phyloP scores from a whole-genome alignment of 2,113 vertebrate genomes.

The Lampris incognitus region DNA sequence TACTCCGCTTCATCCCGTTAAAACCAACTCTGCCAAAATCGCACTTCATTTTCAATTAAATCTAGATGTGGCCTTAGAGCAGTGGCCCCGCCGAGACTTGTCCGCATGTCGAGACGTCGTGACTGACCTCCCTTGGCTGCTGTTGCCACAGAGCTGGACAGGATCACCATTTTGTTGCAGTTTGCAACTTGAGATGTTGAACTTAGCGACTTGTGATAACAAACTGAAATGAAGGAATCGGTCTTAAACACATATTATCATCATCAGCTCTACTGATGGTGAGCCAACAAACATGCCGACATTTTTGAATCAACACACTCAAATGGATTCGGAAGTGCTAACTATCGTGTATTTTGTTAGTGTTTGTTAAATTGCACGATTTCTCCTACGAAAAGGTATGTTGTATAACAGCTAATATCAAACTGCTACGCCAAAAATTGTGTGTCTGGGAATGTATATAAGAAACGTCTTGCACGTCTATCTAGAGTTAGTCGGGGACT shows the following conservation, averaged over 20 bases:
- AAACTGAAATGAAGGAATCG: conserved; percentile 9
- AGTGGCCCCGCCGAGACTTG: neutral
- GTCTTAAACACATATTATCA: too few relatives aligned
- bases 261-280: too few relatives aligned
- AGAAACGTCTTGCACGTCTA: conserved; percentile 47
- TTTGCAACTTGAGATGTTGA: too few relatives aligned
- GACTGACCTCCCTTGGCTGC: too few relatives aligned
- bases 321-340: neutral
- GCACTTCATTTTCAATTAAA: neutral
- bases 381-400: conserved; percentile 33
- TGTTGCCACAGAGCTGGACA: too few relatives aligned
- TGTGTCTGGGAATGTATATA: conserved; percentile 10
- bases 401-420: neutral
- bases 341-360: conserved; percentile 41
- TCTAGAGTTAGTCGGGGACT: conserved; percentile 52
- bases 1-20: too few relatives aligned
- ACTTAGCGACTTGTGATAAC: neutral
- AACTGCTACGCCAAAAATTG: neutral
- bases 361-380: conserved; percentile 24
- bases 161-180: neutral
- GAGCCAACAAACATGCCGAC: too few relatives aligned
- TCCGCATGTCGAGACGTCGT: neutral
- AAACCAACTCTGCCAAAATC: too few relatives aligned
- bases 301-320: neutral
- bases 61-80: neutral